Base-by-base conservation (phyloP, 2,113 vertebrate genomes). In the Bos javanicus region DNA sequence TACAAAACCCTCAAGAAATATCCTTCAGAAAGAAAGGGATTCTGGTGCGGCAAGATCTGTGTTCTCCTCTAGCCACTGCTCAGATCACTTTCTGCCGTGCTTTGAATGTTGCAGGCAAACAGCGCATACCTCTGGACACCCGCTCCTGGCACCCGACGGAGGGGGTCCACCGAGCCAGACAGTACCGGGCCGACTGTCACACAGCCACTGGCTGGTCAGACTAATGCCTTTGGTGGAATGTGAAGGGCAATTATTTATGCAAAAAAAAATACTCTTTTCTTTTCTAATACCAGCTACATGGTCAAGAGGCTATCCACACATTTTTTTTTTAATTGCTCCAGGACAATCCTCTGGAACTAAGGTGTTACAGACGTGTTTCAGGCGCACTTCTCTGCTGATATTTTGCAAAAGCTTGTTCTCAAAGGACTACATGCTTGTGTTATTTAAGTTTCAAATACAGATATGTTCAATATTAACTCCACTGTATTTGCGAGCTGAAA, bases 381-480 rank as follows among this genome's bases (percentile, higher is more conserved):
- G 28, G 30, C 15, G 7, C 13, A 43, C 21, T 48, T 81, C 46
- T 48, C n/a, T 0, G 6, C 23, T n/a, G 88, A 46, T 26, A 67
- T 90, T 71, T 67, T 17, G n/a, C 71, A 60, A 82, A 83, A 82
- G 62, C 30, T 48, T 54, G 1, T 89, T 80, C 95, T 82, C 85
- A 85, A 88, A 85, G 59, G 48, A 87, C 33, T 78, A 25, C 10
- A 5, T 71, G 14, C 36, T 19, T 93, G 54, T 71, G 17, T 89
- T 82, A 57, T 36, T 91, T 74, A 82, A 84, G 67, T 30, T 90
- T 97, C 94, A 82, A 94, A 95, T 36, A 60, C 0, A 97, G 90
- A 71, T 88, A 52, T 0, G 25, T 15, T 97, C 90, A 95, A 43
- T 85, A 33, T 94, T 71, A 96, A 23, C 16, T 48, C 52, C 36